These are phyloP conservation scores for Nephrotoma guestfalica DNA, from an alignment of 2,888 invertebrate species.

Conservation along the genomic window DNA sequence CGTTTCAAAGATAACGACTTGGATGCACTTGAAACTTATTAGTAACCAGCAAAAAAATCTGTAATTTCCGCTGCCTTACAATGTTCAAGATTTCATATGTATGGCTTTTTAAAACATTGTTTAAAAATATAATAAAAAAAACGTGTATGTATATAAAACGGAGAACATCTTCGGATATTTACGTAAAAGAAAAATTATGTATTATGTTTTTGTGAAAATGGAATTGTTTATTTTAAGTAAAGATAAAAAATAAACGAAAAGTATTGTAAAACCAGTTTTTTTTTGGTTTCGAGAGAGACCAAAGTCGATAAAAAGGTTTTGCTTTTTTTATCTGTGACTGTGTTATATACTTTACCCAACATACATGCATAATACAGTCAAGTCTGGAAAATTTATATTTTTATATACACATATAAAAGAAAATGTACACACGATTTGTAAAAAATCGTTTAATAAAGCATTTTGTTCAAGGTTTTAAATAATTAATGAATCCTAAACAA, in stretches of 20 bases:
- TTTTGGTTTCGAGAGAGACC: not conserved
- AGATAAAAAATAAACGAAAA: not conserved
- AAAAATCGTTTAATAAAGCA: not conserved
- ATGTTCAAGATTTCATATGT: not conserved
- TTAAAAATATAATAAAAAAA: not conserved
- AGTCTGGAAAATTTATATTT: not conserved
- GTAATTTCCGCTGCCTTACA: not conserved
- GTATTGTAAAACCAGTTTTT: not conserved
- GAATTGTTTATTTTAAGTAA: not conserved
- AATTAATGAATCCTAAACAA: not conserved
- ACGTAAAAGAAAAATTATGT: not conserved
- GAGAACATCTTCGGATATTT: not conserved
- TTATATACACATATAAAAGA: not conserved
- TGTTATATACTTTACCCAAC: not conserved
- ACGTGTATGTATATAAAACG: not conserved
- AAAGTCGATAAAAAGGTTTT: not conserved
- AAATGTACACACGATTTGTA: not conserved
- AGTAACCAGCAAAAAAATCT: not conserved
- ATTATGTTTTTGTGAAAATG: not conserved
- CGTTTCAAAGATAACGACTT: not conserved
- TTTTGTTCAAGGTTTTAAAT: not conserved
- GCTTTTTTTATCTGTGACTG: not conserved
- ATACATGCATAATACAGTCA: not conserved
- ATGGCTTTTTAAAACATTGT: not conserved
- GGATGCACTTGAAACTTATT: not conserved